Evolutionary conservation across 2,888 invertebrate genomes (phyloP).

Genomic region (Drosophila pullipes): DNA sequence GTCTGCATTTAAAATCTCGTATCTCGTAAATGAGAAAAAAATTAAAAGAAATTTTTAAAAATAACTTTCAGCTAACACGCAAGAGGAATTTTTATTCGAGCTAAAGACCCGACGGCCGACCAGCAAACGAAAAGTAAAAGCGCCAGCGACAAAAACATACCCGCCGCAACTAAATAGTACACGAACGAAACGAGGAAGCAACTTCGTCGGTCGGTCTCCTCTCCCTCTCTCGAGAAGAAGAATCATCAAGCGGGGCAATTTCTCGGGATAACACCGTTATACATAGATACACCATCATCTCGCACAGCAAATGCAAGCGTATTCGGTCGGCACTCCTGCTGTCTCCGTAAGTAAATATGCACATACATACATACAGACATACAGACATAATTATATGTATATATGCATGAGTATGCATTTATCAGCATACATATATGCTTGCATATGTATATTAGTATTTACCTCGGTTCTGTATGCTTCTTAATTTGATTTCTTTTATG

Average conservation of each 20-base stretch:
- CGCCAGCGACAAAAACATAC: conserved; percentile 68
- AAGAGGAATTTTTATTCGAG: conserved; percentile 83
- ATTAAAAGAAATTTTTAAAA: conserved; percentile 83
- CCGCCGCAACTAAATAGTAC: conserved; percentile 49
- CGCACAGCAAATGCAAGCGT: conserved; percentile 2
- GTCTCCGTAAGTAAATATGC: conserved; percentile 18
- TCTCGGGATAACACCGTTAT: conserved; percentile 45
- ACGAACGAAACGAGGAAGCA: conserved; percentile 58
- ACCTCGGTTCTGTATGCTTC: conserved; percentile 38
- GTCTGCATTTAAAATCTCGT: conserved; percentile 69
- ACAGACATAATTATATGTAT: neutral
- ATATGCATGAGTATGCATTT: neutral
- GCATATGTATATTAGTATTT: conserved; percentile 35
- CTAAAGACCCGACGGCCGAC: conserved; percentile 62
- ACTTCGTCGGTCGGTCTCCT: conserved; percentile 22
- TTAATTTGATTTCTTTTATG: conserved; percentile 35
- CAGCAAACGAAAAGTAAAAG: conserved; percentile 65
- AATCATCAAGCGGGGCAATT: conserved; percentile 22
- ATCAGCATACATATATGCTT: neutral
- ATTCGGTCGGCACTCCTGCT: neutral
- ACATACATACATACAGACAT: neutral
- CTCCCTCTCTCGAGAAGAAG: conserved; percentile 16
- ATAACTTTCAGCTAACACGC: conserved; percentile 85
- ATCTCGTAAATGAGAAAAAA: conserved; percentile 68
- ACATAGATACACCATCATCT: conserved; percentile 29